Base-by-base conservation (phyloP, 2,113 vertebrate genomes). In the Cyphomyrus plagiostoma region DNA sequence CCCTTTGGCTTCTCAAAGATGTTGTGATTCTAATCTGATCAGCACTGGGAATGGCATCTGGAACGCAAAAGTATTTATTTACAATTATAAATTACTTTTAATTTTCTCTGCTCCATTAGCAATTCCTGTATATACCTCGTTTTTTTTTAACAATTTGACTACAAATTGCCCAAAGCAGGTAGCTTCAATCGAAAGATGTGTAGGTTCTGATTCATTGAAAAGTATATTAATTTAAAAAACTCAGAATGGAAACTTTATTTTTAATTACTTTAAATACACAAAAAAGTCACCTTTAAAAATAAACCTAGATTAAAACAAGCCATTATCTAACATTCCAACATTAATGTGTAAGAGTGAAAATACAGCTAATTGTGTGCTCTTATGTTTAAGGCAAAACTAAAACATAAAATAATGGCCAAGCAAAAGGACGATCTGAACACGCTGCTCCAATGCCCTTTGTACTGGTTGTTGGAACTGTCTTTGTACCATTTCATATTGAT, bases 1-100 rank as follows among this genome's bases (percentile, higher is more conserved):
- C 98, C 74, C 93, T 97, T 70, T 99, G 98, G 92, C 98, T 99
- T 93, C 97, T 97, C 93, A 99, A 95, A 13, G 98, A 99, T 0
- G 98, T 98, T 0, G 97, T 98, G 92, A 99, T 97, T 80, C 98
- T 96, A 90, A 99, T 96, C 92, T 99, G 98, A 94, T 99, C 98
- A 19, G 97, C 94, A 56, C 98, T 98, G 15, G 98, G 97, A 91
- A 99, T 99, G 21, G 98, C 98, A 96, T 98, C 98, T 99, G 88
- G 8, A 91, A 94, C 10, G 89, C n/a, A 91, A 62, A 66, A 80
- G 30, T 80, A 19, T 80, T 80, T 80, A 80, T 2, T 26, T 8
- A 30, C 58, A 50, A 88, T 10, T 66, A 30, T 8, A 88, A 45
- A 42, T 26, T 1, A 35, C 45, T 23, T 4, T 62, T 4, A n/a